Evolutionary conservation across 2,888 invertebrate species (phyloP), one percentile per base, ranked within the genome.

Genomic region (Agrotis puta): DNA sequence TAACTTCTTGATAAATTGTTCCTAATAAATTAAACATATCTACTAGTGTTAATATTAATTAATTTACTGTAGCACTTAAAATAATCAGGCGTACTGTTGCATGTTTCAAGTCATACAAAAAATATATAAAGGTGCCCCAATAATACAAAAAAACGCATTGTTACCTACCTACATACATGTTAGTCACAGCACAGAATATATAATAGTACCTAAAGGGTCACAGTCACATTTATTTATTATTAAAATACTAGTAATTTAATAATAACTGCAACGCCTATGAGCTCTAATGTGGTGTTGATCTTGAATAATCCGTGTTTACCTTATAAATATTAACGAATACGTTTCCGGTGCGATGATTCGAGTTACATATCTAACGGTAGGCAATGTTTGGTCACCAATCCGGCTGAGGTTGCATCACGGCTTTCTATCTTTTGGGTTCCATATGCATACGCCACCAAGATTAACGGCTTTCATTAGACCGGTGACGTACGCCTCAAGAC

Each of bases 381-480:
- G 74, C 76, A 74, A 79, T 79, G 78, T 85, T 86, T 85, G 85
- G 85, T 85, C 87, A 87, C 85, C 84, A 86, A 85, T 87, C 85
- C 82, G 87, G 75, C n/a, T 54, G 70, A 69, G 82, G 77, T 93
- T 93, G 88, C 92, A 85, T 91, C 91, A 92, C 83, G 86, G 90
- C 93, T 93, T 93, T 93, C 93, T 93, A 92, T 84, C 85, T 82
- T 82, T 83, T 73, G 79, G 77, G 51, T 61, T 57, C 74, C 66
- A 83, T 84, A 86, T 81, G 81, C 66, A 83, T 84, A 86, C 82
- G 81, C 85, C 85, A 85, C 77, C 50, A 86, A 91, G 90, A 92
- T 90, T 88, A 89, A 92, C 90, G 81, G 80, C 85, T 89, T 91
- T 91, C 89, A 92, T 92, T 92, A 93, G 85, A 84, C 67, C 69